Percentiles rank a stretch among this genome's conserved stretches.
These are phyloP conservation scores for Hoplostethus atlanticus DNA, from an alignment of 2,797 vertebrate genomes.

Conservation along the genomic window DNA sequence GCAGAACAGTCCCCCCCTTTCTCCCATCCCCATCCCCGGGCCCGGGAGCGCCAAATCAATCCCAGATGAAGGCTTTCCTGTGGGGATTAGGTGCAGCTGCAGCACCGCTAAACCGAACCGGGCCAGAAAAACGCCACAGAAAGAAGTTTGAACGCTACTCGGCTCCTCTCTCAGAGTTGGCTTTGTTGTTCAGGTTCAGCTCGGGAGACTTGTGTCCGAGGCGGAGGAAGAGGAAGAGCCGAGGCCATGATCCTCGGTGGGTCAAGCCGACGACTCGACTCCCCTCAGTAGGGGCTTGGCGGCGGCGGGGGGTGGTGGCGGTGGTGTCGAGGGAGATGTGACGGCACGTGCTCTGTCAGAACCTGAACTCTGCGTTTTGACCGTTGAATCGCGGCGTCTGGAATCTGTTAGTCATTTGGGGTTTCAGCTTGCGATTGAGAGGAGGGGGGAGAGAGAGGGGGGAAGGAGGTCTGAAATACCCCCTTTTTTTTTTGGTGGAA, in stretches of 20 bases:
- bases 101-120: constrained; percentile 66
- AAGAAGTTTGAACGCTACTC: constrained; percentile 55
- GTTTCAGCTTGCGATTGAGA: constrained; percentile 68
- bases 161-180: constrained; percentile 47
- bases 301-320: background rate
- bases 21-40: constrained; percentile 27
- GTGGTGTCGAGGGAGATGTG: constrained; percentile 62
- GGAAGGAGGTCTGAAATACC: constrained; percentile 50
- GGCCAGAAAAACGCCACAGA: constrained; percentile 37
- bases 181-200: constrained; percentile 39
- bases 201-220: constrained; percentile 20
- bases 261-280: constrained; percentile 48
- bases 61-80: constrained; percentile 83
- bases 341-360: constrained; percentile 69
- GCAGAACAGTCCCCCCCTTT: constrained; percentile 36
- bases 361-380: constrained; percentile 65
- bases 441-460: constrained; percentile 51
- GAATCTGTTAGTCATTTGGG: constrained; percentile 81
- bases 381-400: constrained; percentile 69
- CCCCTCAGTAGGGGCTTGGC: constrained; percentile 32
- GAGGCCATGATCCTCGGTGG: constrained; percentile 47
- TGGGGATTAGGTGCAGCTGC: constrained; percentile 83
- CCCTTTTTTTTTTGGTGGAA: constrained; percentile 50
- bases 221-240: constrained; percentile 21
- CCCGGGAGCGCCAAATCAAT: constrained; percentile 75